phyloP scores from a whole-genome alignment of 2,113 vertebrate species.

The Acrocephalus kingi region DNA sequence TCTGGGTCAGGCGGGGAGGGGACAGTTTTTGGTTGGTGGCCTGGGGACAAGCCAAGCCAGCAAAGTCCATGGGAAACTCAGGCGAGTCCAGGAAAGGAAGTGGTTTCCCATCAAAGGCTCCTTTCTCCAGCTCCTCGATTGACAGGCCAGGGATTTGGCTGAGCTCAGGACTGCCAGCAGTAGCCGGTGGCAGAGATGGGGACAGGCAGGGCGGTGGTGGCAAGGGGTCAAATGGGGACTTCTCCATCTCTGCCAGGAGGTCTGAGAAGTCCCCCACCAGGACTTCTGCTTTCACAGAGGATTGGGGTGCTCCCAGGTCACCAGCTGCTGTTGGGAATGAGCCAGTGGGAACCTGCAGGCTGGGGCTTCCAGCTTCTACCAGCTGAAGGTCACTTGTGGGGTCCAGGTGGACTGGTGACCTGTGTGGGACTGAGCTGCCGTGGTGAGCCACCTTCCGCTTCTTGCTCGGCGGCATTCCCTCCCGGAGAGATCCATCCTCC shows the following conservation, averaged over 20 bases:
- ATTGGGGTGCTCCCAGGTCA: constrained; percentile 28
- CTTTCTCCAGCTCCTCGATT: background rate
- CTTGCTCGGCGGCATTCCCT: constrained; percentile 74
- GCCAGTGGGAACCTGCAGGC: constrained; percentile 27
- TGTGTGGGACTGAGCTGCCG: constrained; percentile 44
- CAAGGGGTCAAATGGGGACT: constrained; percentile 54
- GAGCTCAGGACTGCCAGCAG: background rate
- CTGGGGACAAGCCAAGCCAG: background rate
- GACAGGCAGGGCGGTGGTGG: constrained; percentile 64
- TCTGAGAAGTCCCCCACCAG: constrained; percentile 74
- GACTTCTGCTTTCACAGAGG: constrained; percentile 77
- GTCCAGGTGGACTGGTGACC: constrained; percentile 37
- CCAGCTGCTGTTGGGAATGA: constrained; percentile 48
- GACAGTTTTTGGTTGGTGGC: background rate
- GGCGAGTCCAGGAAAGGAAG: background rate
- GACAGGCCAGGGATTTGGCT: background rate
- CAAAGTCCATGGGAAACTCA: background rate
- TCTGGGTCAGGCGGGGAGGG: background rate
- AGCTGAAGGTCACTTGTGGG: constrained; percentile 47
- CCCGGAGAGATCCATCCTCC: background rate
- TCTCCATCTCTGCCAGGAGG: constrained; percentile 63
- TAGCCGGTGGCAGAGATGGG: constrained; percentile 61
- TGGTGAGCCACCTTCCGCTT: constrained; percentile 74
- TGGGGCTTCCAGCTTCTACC: constrained; percentile 56
- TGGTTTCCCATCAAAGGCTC: background rate